Percentiles rank a stretch among this genome's conserved stretches.
phyloP scores from a whole-genome alignment of 1,140 invertebrate genomes.

The Anthonomus grandis region DNA sequence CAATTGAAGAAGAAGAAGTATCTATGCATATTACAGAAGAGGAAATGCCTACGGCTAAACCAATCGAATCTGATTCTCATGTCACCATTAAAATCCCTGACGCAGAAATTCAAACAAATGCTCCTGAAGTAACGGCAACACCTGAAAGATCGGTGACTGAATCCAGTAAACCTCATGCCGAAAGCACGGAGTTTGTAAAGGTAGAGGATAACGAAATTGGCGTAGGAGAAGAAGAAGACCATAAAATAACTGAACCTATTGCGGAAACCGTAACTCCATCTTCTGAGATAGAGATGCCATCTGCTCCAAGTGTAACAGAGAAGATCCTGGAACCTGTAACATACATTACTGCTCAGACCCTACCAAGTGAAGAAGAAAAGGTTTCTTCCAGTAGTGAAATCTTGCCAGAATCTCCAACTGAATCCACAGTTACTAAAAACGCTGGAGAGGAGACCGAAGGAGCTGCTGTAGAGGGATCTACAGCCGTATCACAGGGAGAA shows the following conservation, averaged over 20 bases:
- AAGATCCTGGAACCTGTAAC: too few species aligned
- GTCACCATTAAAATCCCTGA: conserved; percentile 19
- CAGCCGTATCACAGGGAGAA: background rate
- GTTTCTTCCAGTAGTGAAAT: too few species aligned
- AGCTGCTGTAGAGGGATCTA: background rate
- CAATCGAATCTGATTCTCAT: conserved; percentile 22
- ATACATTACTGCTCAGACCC: too few species aligned
- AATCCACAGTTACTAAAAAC: background rate
- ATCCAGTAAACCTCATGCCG: too few species aligned
- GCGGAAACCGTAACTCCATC: too few species aligned
- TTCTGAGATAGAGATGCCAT: too few species aligned
- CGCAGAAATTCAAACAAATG: conserved; percentile 20
- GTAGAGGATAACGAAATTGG: background rate
- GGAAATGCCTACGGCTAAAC: conserved; percentile 13
- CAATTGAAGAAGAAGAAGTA: conserved; percentile 25
- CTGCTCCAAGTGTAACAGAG: too few species aligned
- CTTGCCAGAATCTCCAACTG: background rate
- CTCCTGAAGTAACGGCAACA: conserved; percentile 7
- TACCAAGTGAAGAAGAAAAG: too few species aligned
- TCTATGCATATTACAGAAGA: too few species aligned
- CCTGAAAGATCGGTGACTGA: conserved; percentile 15
- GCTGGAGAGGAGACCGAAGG: conserved; percentile 4
- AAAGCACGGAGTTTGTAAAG: too few species aligned
- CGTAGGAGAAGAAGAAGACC: background rate
- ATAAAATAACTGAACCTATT: background rate